Evolutionary conservation across 2,797 vertebrate genomes (phyloP), one percentile per base, ranked within the genome.

Genomic region (Pangasius djambal): DNA sequence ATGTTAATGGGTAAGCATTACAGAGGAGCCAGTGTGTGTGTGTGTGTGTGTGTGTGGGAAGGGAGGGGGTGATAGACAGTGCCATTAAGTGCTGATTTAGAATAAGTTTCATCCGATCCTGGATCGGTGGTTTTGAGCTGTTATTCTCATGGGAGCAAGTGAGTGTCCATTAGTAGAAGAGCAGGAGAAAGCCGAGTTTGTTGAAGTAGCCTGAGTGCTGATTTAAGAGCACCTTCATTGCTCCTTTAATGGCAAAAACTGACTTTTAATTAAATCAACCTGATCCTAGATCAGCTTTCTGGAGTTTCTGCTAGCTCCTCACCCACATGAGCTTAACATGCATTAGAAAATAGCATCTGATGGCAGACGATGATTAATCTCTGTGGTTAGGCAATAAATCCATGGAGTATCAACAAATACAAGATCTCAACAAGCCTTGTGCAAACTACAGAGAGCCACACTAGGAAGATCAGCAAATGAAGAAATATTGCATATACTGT

Each of bases 1-100:
- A 91, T 89, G 89, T 89, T 92, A 92, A 91, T 92, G 90, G 90
- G 90, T 52, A 67, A 88, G 85, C 83, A 78, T 87, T 91, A 67
- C 72, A 89, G 88, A 86, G 77, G 61, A 89, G 86, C 67, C 70
- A 87, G 88, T 67, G 25, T 89, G 61, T 48, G 44, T 48, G 44
- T 48, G 44, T 48, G 48, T 48, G 48, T 48, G 48, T 48, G 8
- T 40, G 82, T 44, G 44, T 44, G 44, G 44, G 44, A 44, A 44
- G 44, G 44, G 44, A 7, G 85, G 83, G 50, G 72, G 82, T 88
- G 77, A 57, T 81, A 86, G 74, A 91, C 87, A 90, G 50, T 74
- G 34, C 81, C 40, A 74, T 86, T 90, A 91, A 92, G 89, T 89
- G 91, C 89, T 90, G 86, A 91, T 90, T 92, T 86, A 78, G 84